A percentile compares a stretch with the other conserved stretches of the same genome.
These are phyloP conservation scores for Cheilinus undulatus DNA, from an alignment of 2,113 vertebrate genomes.

Conservation along the genomic window DNA sequence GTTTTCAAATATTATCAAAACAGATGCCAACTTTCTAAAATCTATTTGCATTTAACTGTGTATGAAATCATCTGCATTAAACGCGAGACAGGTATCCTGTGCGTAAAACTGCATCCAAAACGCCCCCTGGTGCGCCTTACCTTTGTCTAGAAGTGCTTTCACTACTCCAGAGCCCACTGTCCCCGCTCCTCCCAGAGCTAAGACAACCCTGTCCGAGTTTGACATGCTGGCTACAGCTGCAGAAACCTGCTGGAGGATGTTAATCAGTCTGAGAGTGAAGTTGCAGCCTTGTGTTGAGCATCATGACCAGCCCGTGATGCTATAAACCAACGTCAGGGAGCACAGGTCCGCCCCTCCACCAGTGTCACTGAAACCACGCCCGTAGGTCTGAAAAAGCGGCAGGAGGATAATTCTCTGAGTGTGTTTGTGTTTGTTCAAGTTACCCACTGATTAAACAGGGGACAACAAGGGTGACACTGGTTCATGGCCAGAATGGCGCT, in stretches of 20 bases:
- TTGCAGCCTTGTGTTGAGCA: conserved; percentile 27
- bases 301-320: conserved; percentile 15
- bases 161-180: conserved; percentile 86
- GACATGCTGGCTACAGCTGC: conserved; percentile 74
- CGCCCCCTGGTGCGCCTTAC: conserved; percentile 69
- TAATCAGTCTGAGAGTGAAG: not conserved
- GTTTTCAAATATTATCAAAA: too few relatives aligned
- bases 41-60: not conserved
- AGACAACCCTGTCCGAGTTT: conserved; percentile 81
- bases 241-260: conserved; percentile 1
- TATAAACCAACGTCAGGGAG: conserved; percentile 61
- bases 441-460: not conserved
- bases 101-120: conserved; percentile 1
- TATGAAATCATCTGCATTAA: not conserved
- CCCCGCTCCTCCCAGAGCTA: conserved; percentile 87
- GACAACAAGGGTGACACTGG: not conserved
- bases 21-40: not conserved
- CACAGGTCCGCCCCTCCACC: conserved; percentile 56
- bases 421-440: not conserved
- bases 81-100: not conserved
- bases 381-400: not conserved
- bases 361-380: conserved; percentile 65
- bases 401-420: not conserved
- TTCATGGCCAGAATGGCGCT: not conserved
- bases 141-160: conserved; percentile 86